These are phyloP conservation scores for Agapornis roseicollis DNA, from an alignment of 2,113 vertebrate genomes.

Conservation along the genomic window DNA sequence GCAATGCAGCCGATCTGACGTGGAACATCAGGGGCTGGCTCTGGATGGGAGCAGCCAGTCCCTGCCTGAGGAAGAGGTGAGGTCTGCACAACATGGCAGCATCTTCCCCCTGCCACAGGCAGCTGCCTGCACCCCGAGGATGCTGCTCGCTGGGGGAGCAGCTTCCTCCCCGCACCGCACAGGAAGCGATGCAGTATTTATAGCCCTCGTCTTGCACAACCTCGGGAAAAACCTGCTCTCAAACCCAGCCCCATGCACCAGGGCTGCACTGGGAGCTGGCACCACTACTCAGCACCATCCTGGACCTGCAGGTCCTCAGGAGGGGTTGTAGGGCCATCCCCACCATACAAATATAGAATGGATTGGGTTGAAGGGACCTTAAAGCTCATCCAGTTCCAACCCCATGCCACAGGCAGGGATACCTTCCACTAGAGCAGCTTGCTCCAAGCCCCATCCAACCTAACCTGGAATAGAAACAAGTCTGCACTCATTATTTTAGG, in stretches of 20 bases:
- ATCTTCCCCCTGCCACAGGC: fast-evolving
- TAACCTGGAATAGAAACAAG: neutral
- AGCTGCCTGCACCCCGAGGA: neutral
- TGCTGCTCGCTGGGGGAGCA: neutral
- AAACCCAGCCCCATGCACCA: neutral
- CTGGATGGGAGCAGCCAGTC: neutral
- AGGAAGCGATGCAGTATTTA: conserved; percentile 47
- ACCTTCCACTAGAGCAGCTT: neutral
- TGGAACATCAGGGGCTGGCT: neutral
- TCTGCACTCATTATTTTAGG: neutral
- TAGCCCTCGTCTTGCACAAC: neutral
- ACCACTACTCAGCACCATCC: fast-evolving
- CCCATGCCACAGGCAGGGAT: neutral
- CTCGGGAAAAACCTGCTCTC: neutral
- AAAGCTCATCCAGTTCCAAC: neutral
- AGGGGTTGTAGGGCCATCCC: neutral
- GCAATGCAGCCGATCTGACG: fast-evolving
- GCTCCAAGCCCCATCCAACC: neutral
- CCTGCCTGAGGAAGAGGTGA: neutral
- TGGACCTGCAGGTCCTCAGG: neutral
- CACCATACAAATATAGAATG: neutral
- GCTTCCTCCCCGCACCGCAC: conserved; percentile 24
- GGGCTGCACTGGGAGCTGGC: neutral
- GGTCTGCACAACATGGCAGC: neutral
- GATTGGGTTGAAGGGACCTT: neutral